A percentile compares a stretch with the other conserved stretches of the same genome.
These are phyloP conservation scores for Dioctria linearis DNA, from an alignment of 2,888 invertebrate genomes.

Conservation along the genomic window DNA sequence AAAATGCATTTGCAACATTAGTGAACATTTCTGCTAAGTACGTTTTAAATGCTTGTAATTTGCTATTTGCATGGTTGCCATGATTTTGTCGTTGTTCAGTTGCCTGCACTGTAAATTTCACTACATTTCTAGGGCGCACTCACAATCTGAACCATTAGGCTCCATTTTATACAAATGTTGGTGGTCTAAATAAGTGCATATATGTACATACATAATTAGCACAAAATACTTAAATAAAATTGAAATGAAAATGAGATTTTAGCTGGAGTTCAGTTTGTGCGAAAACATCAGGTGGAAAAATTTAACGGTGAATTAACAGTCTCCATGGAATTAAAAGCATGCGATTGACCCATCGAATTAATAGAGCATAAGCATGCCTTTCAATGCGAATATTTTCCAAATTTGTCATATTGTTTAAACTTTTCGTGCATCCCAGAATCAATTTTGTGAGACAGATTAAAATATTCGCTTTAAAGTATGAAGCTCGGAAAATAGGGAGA, in stretches of 20 bases:
- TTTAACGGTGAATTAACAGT: too few species aligned
- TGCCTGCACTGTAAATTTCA: background rate
- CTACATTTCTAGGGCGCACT: background rate
- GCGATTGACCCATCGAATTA: too few species aligned
- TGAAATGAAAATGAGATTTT: background rate
- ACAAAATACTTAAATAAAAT: background rate
- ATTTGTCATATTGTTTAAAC: too few species aligned
- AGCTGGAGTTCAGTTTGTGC: too few species aligned
- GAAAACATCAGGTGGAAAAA: too few species aligned
- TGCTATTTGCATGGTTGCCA: constrained; percentile 45
- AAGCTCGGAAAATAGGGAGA: too few species aligned
- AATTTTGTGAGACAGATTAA: too few species aligned
- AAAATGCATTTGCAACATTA: constrained; percentile 50
- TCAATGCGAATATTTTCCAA: too few species aligned
- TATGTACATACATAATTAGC: background rate
- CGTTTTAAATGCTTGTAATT: constrained; percentile 55
- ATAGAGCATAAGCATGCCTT: too few species aligned
- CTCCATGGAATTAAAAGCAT: too few species aligned
- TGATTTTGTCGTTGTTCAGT: background rate
- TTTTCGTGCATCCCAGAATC: too few species aligned
- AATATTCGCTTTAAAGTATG: too few species aligned
- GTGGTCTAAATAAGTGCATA: background rate
- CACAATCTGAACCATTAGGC: background rate
- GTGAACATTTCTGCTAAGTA: constrained; percentile 52
- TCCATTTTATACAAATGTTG: constrained; percentile 3